A percentile compares a stretch with the other conserved stretches of the same genome.
Evolutionary conservation across 2,113 vertebrate species (phyloP).

Genomic region (Chamaetylas fuelleborni): DNA sequence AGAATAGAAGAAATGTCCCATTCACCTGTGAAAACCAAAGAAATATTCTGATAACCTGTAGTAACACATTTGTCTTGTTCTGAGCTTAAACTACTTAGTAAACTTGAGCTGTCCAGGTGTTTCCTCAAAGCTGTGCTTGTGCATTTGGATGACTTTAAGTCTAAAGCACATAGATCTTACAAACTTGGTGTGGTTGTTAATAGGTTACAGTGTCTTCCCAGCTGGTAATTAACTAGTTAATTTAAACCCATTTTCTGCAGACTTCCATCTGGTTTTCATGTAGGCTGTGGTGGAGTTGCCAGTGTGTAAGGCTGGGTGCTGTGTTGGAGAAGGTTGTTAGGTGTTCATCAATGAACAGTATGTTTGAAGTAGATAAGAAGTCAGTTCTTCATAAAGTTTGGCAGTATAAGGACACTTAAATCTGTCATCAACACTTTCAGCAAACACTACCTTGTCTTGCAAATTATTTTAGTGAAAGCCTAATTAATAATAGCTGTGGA

Average conservation of each 20-base stretch:
- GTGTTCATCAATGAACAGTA: background rate
- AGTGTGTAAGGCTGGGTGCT: fast-evolving
- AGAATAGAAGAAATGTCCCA: background rate
- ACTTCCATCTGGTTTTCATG: background rate
- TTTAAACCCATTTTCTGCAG: background rate
- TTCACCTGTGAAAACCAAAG: background rate
- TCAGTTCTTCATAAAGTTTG: background rate
- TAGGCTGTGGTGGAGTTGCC: background rate
- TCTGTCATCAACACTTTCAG: background rate
- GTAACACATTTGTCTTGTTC: background rate
- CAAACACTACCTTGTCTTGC: background rate
- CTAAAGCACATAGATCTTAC: background rate
- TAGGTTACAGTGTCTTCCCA: background rate
- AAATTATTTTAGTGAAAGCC: background rate
- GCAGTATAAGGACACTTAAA: background rate
- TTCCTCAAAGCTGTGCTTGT: background rate
- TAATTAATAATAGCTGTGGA: background rate
- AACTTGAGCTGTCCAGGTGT: background rate
- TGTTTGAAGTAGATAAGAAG: background rate
- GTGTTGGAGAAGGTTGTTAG: background rate
- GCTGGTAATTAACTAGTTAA: background rate
- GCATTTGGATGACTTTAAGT: background rate
- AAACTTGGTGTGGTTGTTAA: background rate
- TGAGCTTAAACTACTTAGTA: background rate
- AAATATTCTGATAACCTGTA: background rate